Evolutionary conservation across 1,140 invertebrate genomes (phyloP).

Genomic region (Aphaenogaster ashmeadi): DNA sequence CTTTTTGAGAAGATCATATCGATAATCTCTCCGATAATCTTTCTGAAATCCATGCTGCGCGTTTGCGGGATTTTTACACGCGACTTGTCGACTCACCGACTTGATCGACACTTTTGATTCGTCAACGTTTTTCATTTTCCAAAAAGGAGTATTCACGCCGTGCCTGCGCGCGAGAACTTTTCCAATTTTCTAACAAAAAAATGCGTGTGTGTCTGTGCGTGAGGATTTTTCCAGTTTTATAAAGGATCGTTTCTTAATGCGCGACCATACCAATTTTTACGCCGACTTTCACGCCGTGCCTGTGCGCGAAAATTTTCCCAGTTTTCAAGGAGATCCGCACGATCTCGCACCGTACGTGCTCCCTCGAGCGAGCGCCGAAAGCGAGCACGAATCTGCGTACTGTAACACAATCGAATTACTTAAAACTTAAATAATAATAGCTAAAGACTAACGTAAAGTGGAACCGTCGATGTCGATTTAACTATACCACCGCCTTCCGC

Average conservation of each 20-base stretch:
- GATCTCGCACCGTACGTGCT: slow-evolving; percentile 13
- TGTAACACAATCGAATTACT: slow-evolving; percentile 60
- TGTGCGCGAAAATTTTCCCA: slow-evolving; percentile 47
- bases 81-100: background rate
- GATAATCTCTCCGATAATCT: background rate
- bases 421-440: slow-evolving; percentile 43
- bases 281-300: slow-evolving; percentile 51
- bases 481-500: slow-evolving; percentile 49
- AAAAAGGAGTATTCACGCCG: background rate
- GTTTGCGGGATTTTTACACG: background rate
- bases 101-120: background rate
- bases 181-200: background rate
- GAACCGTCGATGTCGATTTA: slow-evolving; percentile 57
- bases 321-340: slow-evolving; percentile 32
- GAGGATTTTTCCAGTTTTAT: slow-evolving; percentile 53
- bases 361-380: slow-evolving; percentile 36
- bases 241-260: slow-evolving; percentile 14
- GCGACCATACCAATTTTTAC: background rate
- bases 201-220: slow-evolving; percentile 22
- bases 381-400: slow-evolving; percentile 51
- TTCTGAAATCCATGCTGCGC: background rate
- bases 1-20: background rate
- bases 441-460: slow-evolving; percentile 49
- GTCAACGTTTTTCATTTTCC: background rate
- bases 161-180: slow-evolving; percentile 20